These are phyloP conservation scores for Polydrusus cervinus DNA, from an alignment of 2,888 invertebrate species.

Conservation along the genomic window DNA sequence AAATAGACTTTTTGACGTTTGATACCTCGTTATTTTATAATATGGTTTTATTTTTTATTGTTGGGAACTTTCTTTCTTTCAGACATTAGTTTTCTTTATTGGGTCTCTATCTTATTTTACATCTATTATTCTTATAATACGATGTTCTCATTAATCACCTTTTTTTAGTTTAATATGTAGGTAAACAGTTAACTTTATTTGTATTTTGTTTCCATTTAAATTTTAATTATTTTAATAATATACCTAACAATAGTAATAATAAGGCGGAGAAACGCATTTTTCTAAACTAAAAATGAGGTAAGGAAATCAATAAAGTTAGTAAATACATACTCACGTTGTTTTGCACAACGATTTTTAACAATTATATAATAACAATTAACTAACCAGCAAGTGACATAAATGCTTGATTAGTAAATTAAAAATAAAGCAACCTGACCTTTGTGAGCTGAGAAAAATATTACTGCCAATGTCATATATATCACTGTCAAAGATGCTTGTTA, in stretches of 20 bases:
- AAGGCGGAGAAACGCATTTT: too few relatives aligned
- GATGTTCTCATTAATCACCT: slow-evolving; percentile 6
- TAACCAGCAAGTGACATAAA: too few relatives aligned
- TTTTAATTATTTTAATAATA: slow-evolving; percentile 12
- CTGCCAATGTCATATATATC: too few relatives aligned
- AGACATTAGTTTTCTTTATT: slow-evolving; percentile 10
- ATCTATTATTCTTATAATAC: neutral
- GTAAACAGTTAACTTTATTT: slow-evolving; percentile 8
- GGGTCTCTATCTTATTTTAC: slow-evolving; percentile 1
- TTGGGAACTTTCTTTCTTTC: slow-evolving; percentile 25
- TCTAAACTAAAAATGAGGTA: too few relatives aligned
- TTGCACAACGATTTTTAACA: too few relatives aligned
- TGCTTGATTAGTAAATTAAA: too few relatives aligned
- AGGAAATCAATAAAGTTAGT: too few relatives aligned
- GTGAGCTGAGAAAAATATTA: too few relatives aligned
- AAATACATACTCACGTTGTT: too few relatives aligned
- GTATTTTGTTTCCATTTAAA: neutral
- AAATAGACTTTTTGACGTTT: slow-evolving; percentile 1
- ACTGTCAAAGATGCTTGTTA: too few relatives aligned
- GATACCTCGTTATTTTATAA: neutral
- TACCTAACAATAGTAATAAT: slow-evolving; percentile 6
- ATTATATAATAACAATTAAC: too few relatives aligned
- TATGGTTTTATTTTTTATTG: slow-evolving; percentile 9
- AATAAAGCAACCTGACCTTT: too few relatives aligned
- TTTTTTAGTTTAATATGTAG: neutral